phyloP scores from a whole-genome alignment of 2,113 vertebrate genomes.

The Cichladusa arquata region DNA sequence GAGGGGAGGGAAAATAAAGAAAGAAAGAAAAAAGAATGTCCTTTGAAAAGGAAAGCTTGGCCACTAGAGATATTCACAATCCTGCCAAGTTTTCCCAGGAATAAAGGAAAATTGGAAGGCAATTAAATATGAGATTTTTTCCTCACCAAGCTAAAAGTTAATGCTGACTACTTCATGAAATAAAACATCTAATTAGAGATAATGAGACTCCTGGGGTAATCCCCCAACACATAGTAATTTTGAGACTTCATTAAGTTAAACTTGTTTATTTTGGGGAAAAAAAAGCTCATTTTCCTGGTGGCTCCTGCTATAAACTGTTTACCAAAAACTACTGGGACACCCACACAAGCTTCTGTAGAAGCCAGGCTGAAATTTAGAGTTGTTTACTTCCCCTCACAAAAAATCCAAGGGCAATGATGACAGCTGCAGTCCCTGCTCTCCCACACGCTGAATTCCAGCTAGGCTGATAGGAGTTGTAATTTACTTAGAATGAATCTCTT shows the following conservation, averaged over 20 bases:
- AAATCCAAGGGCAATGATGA: not conserved
- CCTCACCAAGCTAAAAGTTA: constrained; percentile 23
- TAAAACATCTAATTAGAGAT: constrained; percentile 50
- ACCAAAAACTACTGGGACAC: constrained; percentile 44
- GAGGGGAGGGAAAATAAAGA: not conserved
- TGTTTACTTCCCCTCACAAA: constrained; percentile 37
- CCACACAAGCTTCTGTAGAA: constrained; percentile 17
- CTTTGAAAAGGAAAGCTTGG: constrained; percentile 35
- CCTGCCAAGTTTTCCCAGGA: constrained; percentile 33
- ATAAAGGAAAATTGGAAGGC: constrained; percentile 12
- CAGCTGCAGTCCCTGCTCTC: constrained; percentile 31
- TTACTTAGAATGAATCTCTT: not conserved
- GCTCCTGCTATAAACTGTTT: constrained; percentile 31
- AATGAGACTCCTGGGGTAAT: constrained; percentile 36
- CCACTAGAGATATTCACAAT: not conserved
- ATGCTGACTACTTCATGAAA: constrained; percentile 7
- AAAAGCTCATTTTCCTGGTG: not conserved
- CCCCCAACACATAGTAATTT: constrained; percentile 7
- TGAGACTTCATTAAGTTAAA: constrained; percentile 35
- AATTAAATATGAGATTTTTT: constrained; percentile 37
- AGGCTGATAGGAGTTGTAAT: constrained; percentile 9
- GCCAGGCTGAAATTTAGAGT: constrained; percentile 31
- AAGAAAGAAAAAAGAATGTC: not conserved
- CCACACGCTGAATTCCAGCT: constrained; percentile 1
- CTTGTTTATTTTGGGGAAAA: constrained; percentile 29